Base-by-base conservation (phyloP, 1,140 invertebrate genomes). In the Chelonus insularis region DNA sequence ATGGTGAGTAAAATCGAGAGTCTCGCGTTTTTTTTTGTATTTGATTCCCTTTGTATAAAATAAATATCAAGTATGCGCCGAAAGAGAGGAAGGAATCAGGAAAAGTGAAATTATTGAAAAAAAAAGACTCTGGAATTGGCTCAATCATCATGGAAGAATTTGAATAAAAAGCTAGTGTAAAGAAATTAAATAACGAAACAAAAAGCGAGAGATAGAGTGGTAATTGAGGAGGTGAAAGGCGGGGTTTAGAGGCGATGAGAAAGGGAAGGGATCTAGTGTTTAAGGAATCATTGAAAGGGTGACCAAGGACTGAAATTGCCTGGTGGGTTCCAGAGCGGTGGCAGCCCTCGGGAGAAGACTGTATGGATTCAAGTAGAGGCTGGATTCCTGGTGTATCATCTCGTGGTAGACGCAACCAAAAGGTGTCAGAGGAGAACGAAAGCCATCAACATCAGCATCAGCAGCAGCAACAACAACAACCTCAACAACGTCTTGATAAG, bases 271-370 rank as follows among this genome's bases (percentile, higher is more conserved):
- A 72, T 65, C 70, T 79, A 80, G 78, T 79, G 76, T 79, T 78
- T 81, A 79, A 81, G 77, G 77, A 66, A 78, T 72, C 69, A 71
- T 76, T 75, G 72, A 73, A 74, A 50, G 67, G 78, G 39, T 73
- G 76, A 74, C 75, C 72, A 75, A 76, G 77, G 73, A 80, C 76
- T 80, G 79, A 81, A 78, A 80, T 81, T 81, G 80, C 78, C 79
- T 81, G 80, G 77, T 80, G 80, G 25, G 80, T 82, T 82, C 80
- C 80, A 81, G 79, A 79, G 79, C 79, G 79, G 71, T 81, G 79
- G 80, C 80, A 82, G 80, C 79, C 80, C 80, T 80, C 79, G 67
- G 79, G 72, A 69, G 80, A 78, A 71, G 77, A 80, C 59, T 77
- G 76, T 72, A 78, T 77, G 70, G 75, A 76, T 68, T 74, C 78